Evolutionary conservation across 1,140 invertebrate genomes (phyloP).

Genomic region (Cataglyphis hispanica): DNA sequence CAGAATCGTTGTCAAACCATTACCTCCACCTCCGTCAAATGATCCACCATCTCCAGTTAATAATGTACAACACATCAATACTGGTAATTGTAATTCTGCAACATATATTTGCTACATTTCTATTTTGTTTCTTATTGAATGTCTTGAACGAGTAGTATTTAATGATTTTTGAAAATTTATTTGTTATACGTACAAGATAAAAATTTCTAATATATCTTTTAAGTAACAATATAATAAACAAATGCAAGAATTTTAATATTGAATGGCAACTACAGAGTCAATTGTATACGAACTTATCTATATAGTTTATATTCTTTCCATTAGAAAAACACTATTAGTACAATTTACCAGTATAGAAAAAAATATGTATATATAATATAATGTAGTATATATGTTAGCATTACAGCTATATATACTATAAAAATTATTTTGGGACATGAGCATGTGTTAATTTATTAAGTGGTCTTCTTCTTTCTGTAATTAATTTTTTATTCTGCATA

Average conservation of each 20-base stretch:
- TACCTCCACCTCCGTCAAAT: conserved; percentile 87
- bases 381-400: no score
- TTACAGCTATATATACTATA: background rate
- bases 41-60: conserved; percentile 80
- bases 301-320: background rate
- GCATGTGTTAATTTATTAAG: background rate
- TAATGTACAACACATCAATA: conserved; percentile 79
- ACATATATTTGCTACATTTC: background rate
- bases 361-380: background rate
- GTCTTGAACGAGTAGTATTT: background rate
- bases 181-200: background rate
- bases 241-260: background rate
- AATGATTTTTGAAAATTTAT: background rate
- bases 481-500: background rate
- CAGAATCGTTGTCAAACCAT: conserved; percentile 90
- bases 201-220: background rate
- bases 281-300: background rate
- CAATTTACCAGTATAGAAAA: background rate
- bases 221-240: background rate
- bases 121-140: background rate
- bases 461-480: background rate
- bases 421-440: background rate
- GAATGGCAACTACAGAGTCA: background rate
- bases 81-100: conserved; percentile 71
- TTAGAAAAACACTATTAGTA: background rate